phyloP scores from a whole-genome alignment of 2,888 invertebrate genomes.

The Ochlodes sylvanus region DNA sequence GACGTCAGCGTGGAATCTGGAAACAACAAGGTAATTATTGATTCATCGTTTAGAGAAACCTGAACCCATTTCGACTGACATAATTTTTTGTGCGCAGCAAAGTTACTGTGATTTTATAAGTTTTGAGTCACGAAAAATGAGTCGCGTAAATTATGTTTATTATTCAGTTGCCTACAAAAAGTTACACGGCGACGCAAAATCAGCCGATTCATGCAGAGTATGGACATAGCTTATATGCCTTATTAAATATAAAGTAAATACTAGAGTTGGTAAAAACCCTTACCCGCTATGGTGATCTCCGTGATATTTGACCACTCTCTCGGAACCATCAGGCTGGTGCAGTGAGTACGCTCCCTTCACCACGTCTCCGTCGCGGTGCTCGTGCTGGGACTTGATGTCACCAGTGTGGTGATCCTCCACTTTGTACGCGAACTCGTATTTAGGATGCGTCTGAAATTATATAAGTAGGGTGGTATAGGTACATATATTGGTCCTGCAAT shows the following conservation, averaged over 20 bases:
- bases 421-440: slow-evolving; percentile 53
- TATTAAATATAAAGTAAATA: neutral
- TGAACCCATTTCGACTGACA: no score
- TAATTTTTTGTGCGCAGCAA: no score
- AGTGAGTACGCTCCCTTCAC: slow-evolving; percentile 76
- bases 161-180: no score
- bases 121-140: no score
- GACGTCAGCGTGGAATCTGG: slow-evolving; percentile 66
- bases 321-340: slow-evolving; percentile 76
- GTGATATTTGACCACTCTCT: slow-evolving; percentile 75
- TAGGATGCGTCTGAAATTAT: slow-evolving; percentile 46
- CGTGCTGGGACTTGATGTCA: slow-evolving; percentile 72
- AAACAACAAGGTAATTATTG: slow-evolving; percentile 44
- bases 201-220: no score
- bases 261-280: slow-evolving; percentile 12
- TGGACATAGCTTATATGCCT: no score
- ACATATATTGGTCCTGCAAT: no score
- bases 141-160: no score
- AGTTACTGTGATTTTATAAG: no score
- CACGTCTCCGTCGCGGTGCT: slow-evolving; percentile 71
- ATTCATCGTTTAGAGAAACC: no score
- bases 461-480: neutral
- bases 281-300: slow-evolving; percentile 70
- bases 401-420: slow-evolving; percentile 56
- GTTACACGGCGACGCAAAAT: no score